Evolutionary conservation across 2,797 vertebrate species (phyloP).

Genomic region (Diplodus puntazzo): DNA sequence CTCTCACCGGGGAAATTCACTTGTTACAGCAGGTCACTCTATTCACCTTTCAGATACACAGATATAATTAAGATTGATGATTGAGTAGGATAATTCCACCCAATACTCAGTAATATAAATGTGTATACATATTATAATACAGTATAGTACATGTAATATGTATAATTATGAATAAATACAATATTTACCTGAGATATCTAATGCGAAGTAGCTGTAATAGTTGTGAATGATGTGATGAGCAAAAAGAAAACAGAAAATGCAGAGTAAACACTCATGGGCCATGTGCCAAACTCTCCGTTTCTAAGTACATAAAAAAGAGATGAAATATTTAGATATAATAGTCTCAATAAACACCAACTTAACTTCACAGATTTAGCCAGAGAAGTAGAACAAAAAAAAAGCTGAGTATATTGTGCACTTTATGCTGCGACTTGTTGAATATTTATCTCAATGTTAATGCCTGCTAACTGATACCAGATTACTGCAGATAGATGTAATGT

Average conservation of each 20-base stretch:
- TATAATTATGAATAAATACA: too few species aligned
- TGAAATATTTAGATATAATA: neutral
- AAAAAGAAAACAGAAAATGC: neutral
- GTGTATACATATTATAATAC: too few species aligned
- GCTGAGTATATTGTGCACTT: neutral
- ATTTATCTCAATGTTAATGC: neutral
- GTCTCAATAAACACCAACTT: neutral
- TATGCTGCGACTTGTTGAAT: neutral
- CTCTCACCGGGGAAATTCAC: too few species aligned
- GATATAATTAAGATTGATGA: too few species aligned
- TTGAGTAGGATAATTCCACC: too few species aligned
- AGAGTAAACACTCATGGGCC: neutral
- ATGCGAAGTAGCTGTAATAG: too few species aligned
- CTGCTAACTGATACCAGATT: neutral
- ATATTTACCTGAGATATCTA: too few species aligned
- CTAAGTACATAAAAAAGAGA: neutral
- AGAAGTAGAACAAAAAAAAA: neutral
- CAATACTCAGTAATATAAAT: too few species aligned
- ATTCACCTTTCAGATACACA: too few species aligned
- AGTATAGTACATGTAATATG: too few species aligned
- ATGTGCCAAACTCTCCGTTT: neutral
- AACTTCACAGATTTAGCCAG: neutral
- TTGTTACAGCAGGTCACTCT: too few species aligned
- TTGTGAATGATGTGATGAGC: neutral
- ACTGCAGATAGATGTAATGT: constrained; percentile 10